Conservation (phyloP, 2,888 invertebrate species). For the Tortrix viridana region DNA sequence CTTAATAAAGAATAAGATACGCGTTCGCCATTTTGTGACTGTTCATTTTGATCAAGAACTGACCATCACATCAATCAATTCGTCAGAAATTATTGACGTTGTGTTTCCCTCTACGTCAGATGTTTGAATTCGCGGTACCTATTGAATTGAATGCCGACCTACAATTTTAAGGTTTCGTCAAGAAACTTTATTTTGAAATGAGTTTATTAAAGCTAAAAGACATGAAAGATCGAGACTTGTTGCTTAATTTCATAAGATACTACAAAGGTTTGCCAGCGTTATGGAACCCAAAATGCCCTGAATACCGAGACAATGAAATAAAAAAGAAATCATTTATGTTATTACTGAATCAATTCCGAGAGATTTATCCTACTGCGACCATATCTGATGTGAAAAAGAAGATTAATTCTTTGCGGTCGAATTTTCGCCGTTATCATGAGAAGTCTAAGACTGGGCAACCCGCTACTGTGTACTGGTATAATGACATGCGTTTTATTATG, state of each 20-base stretch:
- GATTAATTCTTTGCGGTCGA: constrained; percentile 11
- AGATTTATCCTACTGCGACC: constrained; percentile 1
- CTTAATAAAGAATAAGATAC: background rate
- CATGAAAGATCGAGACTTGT: constrained; percentile 5
- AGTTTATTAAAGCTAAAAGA: background rate
- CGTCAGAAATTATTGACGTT: constrained; percentile 2
- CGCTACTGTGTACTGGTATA: constrained; percentile 5
- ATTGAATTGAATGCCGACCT: no score
- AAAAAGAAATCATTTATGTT: constrained; percentile 9
- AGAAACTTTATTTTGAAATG: background rate
- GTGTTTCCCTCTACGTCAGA: background rate
- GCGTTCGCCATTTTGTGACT: constrained; percentile 11
- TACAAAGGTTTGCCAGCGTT: constrained; percentile 15
- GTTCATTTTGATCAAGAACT: constrained; percentile 3
- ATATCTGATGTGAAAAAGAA: constrained; percentile 14
- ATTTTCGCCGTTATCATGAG: background rate
- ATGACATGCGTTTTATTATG: constrained; percentile 18
- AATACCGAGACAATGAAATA: background rate
- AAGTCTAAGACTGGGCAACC: background rate
- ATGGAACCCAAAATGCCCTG: constrained; percentile 10
- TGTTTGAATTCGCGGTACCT: no score
- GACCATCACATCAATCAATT: constrained; percentile 3
- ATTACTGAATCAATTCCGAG: constrained; percentile 18
- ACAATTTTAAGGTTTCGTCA: no score
- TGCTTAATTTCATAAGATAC: constrained; percentile 4